Conservation (phyloP, 53 echinoderm and acorn worm species). For the Echinometra lucunter region DNA sequence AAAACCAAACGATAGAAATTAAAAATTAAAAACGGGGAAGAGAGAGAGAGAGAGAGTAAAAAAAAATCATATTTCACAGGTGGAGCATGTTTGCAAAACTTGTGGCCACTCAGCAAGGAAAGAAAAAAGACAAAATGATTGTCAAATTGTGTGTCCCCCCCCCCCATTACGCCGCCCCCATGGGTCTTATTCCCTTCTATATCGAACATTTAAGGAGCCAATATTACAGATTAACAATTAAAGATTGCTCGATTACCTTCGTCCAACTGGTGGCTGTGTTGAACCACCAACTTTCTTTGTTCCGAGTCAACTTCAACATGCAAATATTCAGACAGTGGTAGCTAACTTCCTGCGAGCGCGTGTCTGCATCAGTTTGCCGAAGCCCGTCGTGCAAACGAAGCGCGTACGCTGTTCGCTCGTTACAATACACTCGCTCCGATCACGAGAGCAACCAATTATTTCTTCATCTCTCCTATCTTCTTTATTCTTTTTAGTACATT, state of each 20-base stretch:
- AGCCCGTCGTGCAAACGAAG: constrained; percentile 7
- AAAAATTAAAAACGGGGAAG: too few species aligned
- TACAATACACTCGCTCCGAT: neutral
- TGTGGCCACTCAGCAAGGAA: too few species aligned
- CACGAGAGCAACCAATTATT: neutral
- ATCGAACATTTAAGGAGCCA: neutral
- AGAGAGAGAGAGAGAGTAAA: too few species aligned
- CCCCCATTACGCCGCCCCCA: too few species aligned
- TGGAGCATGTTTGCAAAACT: too few species aligned
- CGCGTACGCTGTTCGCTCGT: constrained; percentile 29
- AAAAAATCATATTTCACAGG: too few species aligned
- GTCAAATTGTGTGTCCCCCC: too few species aligned
- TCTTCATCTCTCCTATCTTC: too few species aligned
- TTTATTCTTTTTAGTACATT: neutral
- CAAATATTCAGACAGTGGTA: constrained; percentile 32
- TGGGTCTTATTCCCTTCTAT: neutral
- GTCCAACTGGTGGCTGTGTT: constrained; percentile 59
- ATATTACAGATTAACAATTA: constrained; percentile 36
- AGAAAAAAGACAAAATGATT: too few species aligned
- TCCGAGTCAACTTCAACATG: constrained; percentile 64
- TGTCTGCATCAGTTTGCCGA: constrained; percentile 7
- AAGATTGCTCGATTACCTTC: constrained; percentile 1
- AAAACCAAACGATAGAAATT: too few species aligned
- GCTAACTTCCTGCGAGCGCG: constrained; percentile 53
- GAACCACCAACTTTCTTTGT: constrained; percentile 60